Conservation (phyloP, 2,888 invertebrate species). For the Micropterix aruncella region DNA sequence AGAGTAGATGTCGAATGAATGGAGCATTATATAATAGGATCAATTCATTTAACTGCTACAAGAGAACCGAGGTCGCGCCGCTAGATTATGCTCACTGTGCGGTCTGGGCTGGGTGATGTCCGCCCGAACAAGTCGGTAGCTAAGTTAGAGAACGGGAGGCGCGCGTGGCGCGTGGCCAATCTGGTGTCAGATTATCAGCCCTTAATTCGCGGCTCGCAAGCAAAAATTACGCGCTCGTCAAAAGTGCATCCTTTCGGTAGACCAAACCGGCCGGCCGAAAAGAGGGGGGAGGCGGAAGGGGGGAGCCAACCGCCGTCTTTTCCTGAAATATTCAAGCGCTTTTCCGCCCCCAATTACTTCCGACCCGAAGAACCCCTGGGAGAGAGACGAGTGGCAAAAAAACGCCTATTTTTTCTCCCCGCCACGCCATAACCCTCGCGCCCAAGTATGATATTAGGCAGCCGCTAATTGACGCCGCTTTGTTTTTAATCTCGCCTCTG, state of each 20-base stretch:
- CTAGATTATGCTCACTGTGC: too few relatives aligned
- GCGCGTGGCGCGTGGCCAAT: too few relatives aligned
- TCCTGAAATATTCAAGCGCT: not conserved
- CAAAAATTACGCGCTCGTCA: not conserved
- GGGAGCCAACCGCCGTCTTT: not conserved
- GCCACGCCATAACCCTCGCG: not conserved
- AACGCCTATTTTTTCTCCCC: not conserved
- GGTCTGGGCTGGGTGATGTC: not conserved
- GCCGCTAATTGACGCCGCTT: not conserved
- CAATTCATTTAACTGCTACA: too few relatives aligned
- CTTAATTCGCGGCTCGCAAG: not conserved
- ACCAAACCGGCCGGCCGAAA: too few relatives aligned
- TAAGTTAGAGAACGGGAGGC: not conserved
- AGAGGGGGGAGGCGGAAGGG: too few relatives aligned
- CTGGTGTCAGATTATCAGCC: not conserved
- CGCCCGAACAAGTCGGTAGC: not conserved
- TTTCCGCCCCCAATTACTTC: not conserved
- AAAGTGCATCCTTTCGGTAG: not conserved
- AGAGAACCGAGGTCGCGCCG: too few relatives aligned
- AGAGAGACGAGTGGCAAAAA: not conserved
- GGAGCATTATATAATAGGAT: too few relatives aligned
- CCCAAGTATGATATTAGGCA: not conserved
- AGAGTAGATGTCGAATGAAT: too few relatives aligned
- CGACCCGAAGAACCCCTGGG: not conserved
- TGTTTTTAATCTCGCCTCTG: not conserved